phyloP scores from a whole-genome alignment of 2,113 vertebrate genomes.

The Cyanocitta stelleri region DNA sequence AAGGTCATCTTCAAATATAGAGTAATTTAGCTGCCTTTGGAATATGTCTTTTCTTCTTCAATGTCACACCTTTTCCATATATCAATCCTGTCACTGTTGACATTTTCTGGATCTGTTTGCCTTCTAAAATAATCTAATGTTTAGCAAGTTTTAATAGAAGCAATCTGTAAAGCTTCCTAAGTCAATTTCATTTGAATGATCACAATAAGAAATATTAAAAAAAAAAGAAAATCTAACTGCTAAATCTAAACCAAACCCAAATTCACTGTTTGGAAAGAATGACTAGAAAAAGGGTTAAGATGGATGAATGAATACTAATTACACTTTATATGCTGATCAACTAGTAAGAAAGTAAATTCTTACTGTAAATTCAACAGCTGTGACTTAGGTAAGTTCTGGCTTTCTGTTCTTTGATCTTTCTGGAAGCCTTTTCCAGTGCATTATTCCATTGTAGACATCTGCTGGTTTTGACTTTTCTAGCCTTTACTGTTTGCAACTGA shows the following conservation, averaged over 20 bases:
- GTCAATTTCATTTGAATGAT: background rate
- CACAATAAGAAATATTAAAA: background rate
- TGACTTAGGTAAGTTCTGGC: background rate
- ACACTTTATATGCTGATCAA: background rate
- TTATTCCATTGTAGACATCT: background rate
- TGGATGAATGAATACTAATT: background rate
- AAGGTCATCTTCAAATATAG: conserved; percentile 13
- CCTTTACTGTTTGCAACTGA: background rate
- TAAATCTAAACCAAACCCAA: background rate
- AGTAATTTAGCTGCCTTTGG: background rate
- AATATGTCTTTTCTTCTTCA: background rate
- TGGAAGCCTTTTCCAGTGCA: background rate
- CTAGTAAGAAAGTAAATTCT: conserved; percentile 2
- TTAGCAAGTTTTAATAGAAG: background rate
- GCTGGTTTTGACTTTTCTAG: background rate
- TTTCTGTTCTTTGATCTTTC: conserved; percentile 4
- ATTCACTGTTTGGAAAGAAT: background rate
- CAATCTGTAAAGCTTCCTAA: background rate
- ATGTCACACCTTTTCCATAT: background rate
- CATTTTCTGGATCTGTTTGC: background rate
- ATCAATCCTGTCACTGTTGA: background rate
- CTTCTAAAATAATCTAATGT: background rate
- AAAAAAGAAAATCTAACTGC: background rate
- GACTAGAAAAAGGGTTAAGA: background rate
- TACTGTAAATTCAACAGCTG: background rate